Evolutionary conservation across 2,888 invertebrate species (phyloP), one percentile per base, ranked within the genome.

Genomic region (Pharmacophagus antenor): DNA sequence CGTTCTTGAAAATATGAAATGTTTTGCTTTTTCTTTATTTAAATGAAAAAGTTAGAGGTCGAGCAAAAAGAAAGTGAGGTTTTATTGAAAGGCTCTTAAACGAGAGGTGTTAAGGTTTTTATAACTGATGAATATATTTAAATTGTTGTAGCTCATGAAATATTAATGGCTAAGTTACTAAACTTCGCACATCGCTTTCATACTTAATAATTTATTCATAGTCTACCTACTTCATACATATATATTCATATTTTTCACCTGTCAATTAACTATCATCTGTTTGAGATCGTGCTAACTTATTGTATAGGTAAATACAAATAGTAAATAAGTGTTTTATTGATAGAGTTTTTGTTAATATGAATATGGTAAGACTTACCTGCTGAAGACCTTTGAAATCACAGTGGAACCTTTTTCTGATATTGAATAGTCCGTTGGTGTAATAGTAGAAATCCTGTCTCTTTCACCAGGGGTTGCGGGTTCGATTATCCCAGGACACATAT

Each of bases 21-120:
- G n/a, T 37, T 37, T 27, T 27, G 1, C 2, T 27, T 25, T 18
- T 22, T 22, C 21, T 52, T 42, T 25, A 17, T 53, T 53, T 15
- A 18, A 44, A 53, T 17, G 18, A n/a, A 42, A 53, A 10, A 2
- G 7, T n/a, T 7, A 44, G 25, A 53, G 53, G 53, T 53, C 53
- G n/a, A n/a, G n/a, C n/a, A n/a, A n/a, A n/a, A n/a, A 44, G 23
- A 53, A 8, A 17, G 17, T 50, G 27, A 50, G 31, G 44, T 23
- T 25, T 44, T 44, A 53, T 17, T 44, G 23, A 23, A 23, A 23
- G 25, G 4, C 3, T 42, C 44, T 44, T 25, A 53, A n/a, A 5
- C 6, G 10, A 25, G n/a, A 53, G 44, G 53, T 51, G 27, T 41
- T 22, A n/a, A 20, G 8, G 31, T 27, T 27, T 27, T 27, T 44